Base-by-base conservation (phyloP, 2,113 vertebrate species). In the Tringa solitaria region DNA sequence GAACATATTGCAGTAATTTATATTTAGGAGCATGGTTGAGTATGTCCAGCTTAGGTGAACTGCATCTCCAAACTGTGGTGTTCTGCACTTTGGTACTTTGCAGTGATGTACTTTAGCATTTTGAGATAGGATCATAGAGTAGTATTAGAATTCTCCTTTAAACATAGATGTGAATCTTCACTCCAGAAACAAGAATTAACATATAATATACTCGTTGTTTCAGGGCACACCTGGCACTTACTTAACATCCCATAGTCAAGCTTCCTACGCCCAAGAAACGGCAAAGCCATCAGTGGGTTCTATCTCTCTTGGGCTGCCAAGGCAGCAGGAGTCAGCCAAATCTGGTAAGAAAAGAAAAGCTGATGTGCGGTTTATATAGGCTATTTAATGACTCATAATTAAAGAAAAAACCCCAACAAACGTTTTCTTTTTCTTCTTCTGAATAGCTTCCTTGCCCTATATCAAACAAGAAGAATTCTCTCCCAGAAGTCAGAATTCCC, bases 151-250 rank as follows among this genome's bases (percentile, higher is more conserved):
- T 53, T 84, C 69, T 87, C 12, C n/a, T 78, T 69, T 68, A 84
- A 57, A 79, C 11, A 53, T 4, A 64, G 17, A 61, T 57, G 26
- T 53, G 61, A 93, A 41, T 84, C 35, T 94, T 90, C 33, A 41
- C 84, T 92, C 57, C 80, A 81, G 45, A 88, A 86, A 76, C 39
- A 67, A 67, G 30, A 81, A 65, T 81, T 89, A 72, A 84, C 16
- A 17, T 77, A 28, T 73, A 37, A 41, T 41, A n/a, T 85, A 48
- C 80, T 91, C 68, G 30, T 93, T 88, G 68, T 97, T 97, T 92
- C 93, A 99, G 99, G 99, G 99, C 96, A 99, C 99, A 91, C 99
- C 99, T 90, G 99, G 99, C 90, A 99, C 99, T 73, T 99, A 99
- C 70, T 97, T 99, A 96, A 98, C 99, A 28, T 99, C 99, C 83